Evolutionary conservation across 2,797 vertebrate species (phyloP), one percentile per base, ranked within the genome.

Genomic region (Amphiprion clarkii): DNA sequence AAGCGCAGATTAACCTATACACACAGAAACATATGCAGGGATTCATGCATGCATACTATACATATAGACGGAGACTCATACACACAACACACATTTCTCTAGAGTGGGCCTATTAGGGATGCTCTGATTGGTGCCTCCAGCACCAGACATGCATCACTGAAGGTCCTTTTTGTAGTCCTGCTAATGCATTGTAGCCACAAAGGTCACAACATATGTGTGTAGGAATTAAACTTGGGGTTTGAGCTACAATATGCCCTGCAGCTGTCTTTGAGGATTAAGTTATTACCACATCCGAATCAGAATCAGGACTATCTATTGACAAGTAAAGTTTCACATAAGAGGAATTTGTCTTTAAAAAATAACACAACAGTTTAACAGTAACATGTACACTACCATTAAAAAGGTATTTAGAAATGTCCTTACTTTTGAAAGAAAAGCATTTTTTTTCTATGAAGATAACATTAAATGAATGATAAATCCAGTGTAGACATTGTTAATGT

Each of bases 1-100:
- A 57, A 29, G 62, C 46, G 3, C 52, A 57, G 11, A 51, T 54
- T 67, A 58, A 72, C 52, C 71, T 78, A 61, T 42, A 72, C 55
- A 74, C 57, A 64, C 53, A 66, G 17, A 82, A 84, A 58, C 84
- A 90, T 86, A 90, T 88, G 87, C 72, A 46, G 48, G 62, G 72
- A 82, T 81, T 87, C 75, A 82, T 72, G 55, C 69, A 67, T 85
- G 83, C 82, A 86, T 80, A 59, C 74, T 79, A 57, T 87, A 81
- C 76, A 67, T 53, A 80, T 63, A 88, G 62, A 82, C 33, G 46
- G 53, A 74, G 65, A 60, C 25, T 73, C 57, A 40, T 10, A 55
- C 36, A 12, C 66, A 52, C 39, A 36, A 14, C 52, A 29, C 53
- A 17, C 53, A 55, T 19, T 60, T 59, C 66, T 67, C 75, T 33